Percentiles rank a stretch among this genome's conserved stretches.
Conservation (phyloP, 2,888 invertebrate species). For the Dendrolimus houi region DNA sequence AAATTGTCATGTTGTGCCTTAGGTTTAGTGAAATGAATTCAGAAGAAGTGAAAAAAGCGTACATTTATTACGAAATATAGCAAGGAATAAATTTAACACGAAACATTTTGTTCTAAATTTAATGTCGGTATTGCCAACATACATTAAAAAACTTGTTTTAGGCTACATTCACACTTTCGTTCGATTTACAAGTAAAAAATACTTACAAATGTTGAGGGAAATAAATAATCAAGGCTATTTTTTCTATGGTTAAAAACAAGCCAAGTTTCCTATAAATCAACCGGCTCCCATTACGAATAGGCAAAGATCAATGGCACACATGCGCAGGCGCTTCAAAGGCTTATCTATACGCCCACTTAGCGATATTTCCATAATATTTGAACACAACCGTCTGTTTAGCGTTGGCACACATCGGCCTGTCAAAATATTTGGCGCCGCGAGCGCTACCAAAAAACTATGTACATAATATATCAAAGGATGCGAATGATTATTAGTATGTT, state of each 20-base stretch:
- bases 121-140: too few relatives aligned
- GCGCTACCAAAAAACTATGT: conserved; percentile 9
- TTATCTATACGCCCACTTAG: conserved; percentile 60
- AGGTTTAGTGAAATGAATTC: too few relatives aligned
- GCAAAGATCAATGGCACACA: conserved; percentile 2
- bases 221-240: too few relatives aligned
- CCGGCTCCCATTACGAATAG: neutral
- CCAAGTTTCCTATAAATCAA: neutral
- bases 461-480: conserved; percentile 8
- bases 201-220: too few relatives aligned
- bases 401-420: conserved; percentile 13
- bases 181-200: too few relatives aligned
- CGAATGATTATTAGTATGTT: neutral
- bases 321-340: conserved; percentile 4
- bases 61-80: too few relatives aligned
- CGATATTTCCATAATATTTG: conserved; percentile 38
- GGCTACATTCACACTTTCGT: too few relatives aligned
- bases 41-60: too few relatives aligned
- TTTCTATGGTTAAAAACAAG: neutral
- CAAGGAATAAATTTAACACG: too few relatives aligned
- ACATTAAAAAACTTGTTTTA: too few relatives aligned
- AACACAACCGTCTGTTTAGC: conserved; percentile 4
- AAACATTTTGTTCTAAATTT: too few relatives aligned
- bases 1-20: too few relatives aligned
- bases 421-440: conserved; percentile 19